Percentiles rank a stretch among this genome's conserved stretches.
phyloP scores from a whole-genome alignment of 2,113 vertebrate genomes.

The Garra rufa region DNA sequence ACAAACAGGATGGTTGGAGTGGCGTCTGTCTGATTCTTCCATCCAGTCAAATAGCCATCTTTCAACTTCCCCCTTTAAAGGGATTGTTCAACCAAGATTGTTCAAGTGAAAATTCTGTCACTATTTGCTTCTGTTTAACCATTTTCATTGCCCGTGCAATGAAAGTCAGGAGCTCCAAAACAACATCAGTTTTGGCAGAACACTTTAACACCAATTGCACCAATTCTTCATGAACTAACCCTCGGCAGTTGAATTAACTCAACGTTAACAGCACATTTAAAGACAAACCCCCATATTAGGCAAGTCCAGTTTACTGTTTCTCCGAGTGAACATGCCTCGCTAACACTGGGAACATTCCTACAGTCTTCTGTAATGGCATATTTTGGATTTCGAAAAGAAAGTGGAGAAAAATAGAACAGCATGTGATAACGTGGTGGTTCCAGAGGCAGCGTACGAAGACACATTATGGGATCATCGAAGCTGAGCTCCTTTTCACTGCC shows the following conservation, averaged over 20 bases:
- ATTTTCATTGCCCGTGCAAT: background rate
- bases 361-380: constrained; percentile 46
- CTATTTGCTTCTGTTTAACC: background rate
- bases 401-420: constrained; percentile 36
- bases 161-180: background rate
- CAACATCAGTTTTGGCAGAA: background rate
- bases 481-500: constrained; percentile 49
- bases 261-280: constrained; percentile 7
- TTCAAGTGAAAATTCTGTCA: background rate
- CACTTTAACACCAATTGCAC: background rate
- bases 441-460: constrained; percentile 6
- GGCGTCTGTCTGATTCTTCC: background rate
- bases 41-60: background rate
- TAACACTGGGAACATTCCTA: constrained; percentile 54
- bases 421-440: constrained; percentile 23
- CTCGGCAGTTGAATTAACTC: background rate
- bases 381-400: constrained; percentile 45
- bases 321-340: constrained; percentile 20
- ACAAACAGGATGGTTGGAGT: background rate
- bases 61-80: background rate
- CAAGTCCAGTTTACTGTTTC: constrained; percentile 27
- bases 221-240: background rate
- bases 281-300: constrained; percentile 17
- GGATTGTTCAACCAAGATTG: background rate
- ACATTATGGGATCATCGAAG: constrained; percentile 41